phyloP scores from a whole-genome alignment of 2,888 invertebrate species.

The Pocota personata region DNA sequence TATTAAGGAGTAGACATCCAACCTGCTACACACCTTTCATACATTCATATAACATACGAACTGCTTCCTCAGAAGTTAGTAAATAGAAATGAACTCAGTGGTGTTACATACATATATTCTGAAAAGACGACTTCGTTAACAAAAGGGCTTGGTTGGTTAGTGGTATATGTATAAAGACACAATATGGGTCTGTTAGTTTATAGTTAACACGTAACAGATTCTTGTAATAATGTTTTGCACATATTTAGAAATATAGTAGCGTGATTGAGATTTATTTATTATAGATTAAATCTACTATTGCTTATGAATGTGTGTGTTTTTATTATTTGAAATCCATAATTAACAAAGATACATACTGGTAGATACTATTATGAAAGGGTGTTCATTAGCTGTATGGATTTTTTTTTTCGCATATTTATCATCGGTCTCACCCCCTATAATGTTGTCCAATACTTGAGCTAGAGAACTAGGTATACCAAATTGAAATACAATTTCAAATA shows the following conservation, averaged over 20 bases:
- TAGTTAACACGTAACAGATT: neutral
- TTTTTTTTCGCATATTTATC: no score
- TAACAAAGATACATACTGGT: no score
- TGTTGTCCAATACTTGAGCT: no score
- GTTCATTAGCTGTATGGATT: no score
- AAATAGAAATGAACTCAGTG: conserved; percentile 48
- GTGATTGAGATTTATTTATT: neutral
- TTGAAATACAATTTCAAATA: no score
- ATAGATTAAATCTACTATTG: no score
- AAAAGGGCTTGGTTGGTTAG: conserved; percentile 52
- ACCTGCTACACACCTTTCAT: conserved; percentile 50
- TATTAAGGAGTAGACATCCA: conserved; percentile 47
- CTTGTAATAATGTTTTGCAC: neutral
- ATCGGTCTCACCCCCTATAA: no score
- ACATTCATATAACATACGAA: neutral
- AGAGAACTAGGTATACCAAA: no score
- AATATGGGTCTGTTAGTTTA: neutral
- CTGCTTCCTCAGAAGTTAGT: conserved; percentile 21
- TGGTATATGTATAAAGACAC: conserved; percentile 17
- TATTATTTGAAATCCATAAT: no score
- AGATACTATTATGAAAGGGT: no score
- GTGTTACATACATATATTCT: neutral
- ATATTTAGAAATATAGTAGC: neutral
- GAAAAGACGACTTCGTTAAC: conserved; percentile 23
- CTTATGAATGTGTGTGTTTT: no score